Percentiles rank a stretch among this genome's conserved stretches.
These are phyloP conservation scores for Eurosta solidaginis DNA, from an alignment of 1,140 invertebrate genomes.

Conservation along the genomic window DNA sequence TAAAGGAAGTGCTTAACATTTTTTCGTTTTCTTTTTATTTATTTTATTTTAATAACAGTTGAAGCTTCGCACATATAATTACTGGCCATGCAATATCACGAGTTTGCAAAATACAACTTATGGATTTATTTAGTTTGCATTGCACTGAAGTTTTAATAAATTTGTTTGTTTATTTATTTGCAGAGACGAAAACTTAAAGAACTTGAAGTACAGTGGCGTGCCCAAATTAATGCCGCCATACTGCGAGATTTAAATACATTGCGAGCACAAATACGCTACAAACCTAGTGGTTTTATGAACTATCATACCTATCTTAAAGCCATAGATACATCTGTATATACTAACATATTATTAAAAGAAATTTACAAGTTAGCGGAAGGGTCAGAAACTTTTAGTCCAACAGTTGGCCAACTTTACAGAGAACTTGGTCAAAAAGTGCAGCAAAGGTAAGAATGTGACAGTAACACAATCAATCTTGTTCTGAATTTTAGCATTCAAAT, in stretches of 20 bases:
- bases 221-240: constrained; percentile 67
- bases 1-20: too few relatives aligned
- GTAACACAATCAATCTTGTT: not conserved
- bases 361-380: constrained; percentile 71
- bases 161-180: constrained; percentile 22
- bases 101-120: too few relatives aligned
- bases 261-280: constrained; percentile 60
- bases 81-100: too few relatives aligned
- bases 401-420: constrained; percentile 67
- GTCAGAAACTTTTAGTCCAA: constrained; percentile 80
- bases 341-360: constrained; percentile 70
- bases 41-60: too few relatives aligned
- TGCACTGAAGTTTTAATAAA: not conserved
- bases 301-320: constrained; percentile 78
- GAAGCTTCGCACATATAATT: too few relatives aligned
- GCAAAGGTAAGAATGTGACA: constrained; percentile 33
- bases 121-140: too few relatives aligned
- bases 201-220: constrained; percentile 71
- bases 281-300: constrained; percentile 53
- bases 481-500: too few relatives aligned
- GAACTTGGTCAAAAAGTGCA: constrained; percentile 71
- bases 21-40: too few relatives aligned
- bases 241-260: constrained; percentile 70
- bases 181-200: constrained; percentile 66
- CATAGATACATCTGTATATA: constrained; percentile 68